These are phyloP conservation scores for Mormyrus hasselquistii DNA, from an alignment of 2,797 vertebrate genomes.

Conservation along the genomic window DNA sequence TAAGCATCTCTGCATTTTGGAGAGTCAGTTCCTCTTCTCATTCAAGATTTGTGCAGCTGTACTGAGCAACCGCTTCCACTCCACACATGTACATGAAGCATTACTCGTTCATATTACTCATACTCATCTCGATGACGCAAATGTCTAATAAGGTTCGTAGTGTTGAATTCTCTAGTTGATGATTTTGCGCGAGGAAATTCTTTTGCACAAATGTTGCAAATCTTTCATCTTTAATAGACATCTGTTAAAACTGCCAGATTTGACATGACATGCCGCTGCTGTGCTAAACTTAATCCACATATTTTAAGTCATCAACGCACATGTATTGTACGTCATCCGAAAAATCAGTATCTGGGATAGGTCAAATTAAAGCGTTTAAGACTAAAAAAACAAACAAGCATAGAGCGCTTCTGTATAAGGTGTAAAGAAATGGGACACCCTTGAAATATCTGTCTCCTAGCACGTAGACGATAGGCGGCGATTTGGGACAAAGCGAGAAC, in stretches of 20 bases:
- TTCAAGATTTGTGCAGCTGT: neutral
- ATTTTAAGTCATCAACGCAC: neutral
- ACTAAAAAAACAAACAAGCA: neutral
- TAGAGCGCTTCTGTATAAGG: neutral
- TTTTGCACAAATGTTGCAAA: neutral
- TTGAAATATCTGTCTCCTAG: neutral
- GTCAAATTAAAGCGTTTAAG: neutral
- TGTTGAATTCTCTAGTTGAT: neutral
- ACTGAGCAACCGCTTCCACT: neutral
- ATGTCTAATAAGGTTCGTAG: neutral
- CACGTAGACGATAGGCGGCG: neutral
- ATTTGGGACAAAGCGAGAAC: neutral
- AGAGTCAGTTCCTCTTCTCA: neutral
- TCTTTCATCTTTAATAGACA: neutral
- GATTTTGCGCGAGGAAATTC: neutral
- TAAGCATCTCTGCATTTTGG: neutral
- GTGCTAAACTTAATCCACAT: neutral
- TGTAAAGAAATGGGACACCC: conserved; percentile 1
- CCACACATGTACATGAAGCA: neutral
- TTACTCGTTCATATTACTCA: neutral
- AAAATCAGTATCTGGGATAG: neutral
- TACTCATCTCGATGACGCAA: neutral
- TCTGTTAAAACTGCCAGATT: neutral
- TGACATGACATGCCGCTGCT: neutral
- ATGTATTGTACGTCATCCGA: neutral